These are phyloP conservation scores for Druon quercuslanigerum DNA, from an alignment of 1,140 invertebrate genomes.

Conservation along the genomic window DNA sequence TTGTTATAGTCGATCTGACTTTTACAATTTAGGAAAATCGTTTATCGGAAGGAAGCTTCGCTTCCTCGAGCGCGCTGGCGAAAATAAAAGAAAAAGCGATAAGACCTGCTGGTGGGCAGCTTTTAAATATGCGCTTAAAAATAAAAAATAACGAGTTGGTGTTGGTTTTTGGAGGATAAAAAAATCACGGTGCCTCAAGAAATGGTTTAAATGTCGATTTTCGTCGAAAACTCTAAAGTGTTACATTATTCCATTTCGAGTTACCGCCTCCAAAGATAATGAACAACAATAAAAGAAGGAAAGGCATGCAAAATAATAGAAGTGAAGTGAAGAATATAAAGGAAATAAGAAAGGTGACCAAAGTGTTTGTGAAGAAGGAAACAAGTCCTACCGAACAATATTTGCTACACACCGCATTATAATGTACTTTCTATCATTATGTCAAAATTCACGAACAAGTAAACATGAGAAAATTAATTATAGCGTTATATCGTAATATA, in stretches of 20 bases:
- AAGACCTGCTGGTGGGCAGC: constrained; percentile 56
- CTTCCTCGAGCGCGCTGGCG: constrained; percentile 16
- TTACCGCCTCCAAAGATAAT: constrained; percentile 23
- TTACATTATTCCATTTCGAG: constrained; percentile 49
- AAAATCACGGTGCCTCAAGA: constrained; percentile 21
- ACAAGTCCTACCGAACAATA: constrained; percentile 39
- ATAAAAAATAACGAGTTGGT: background rate
- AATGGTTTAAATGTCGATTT: constrained; percentile 41
- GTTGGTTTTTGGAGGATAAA: background rate
- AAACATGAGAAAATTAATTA: constrained; percentile 67
- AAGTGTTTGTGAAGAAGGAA: constrained; percentile 34
- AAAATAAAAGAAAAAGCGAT: constrained; percentile 46
- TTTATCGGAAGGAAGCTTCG: background rate
- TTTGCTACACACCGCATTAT: constrained; percentile 68
- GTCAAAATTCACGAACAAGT: constrained; percentile 64
- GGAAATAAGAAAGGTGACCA: constrained; percentile 38
- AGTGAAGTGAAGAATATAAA: constrained; percentile 36
- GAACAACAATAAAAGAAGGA: constrained; percentile 30
- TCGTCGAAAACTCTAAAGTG: constrained; percentile 20
- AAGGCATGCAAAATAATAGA: constrained; percentile 17
- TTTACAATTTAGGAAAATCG: constrained; percentile 24
- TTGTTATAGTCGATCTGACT: background rate
- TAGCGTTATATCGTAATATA: constrained; percentile 75
- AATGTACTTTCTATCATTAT: constrained; percentile 68
- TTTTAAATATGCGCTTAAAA: constrained; percentile 44